Conservation (phyloP, 2,113 vertebrate genomes). For the Ophthalmolycus amberensis region DNA sequence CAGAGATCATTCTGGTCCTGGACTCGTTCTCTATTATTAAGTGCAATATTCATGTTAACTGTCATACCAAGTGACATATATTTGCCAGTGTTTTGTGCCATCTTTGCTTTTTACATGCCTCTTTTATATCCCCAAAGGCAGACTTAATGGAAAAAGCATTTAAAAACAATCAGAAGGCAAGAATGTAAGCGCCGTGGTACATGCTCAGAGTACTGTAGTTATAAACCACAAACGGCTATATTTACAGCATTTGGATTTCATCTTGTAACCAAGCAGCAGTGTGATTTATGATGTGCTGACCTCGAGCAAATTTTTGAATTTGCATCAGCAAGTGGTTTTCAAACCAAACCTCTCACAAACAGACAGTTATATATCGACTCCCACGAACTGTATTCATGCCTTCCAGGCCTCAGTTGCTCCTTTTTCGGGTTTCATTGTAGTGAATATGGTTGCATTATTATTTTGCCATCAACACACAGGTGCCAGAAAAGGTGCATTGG, state of each 20-base stretch:
- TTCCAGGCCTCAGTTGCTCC: slow-evolving; percentile 40
- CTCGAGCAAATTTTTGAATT: slow-evolving; percentile 46
- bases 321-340: slow-evolving; percentile 46
- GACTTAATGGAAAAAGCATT: slow-evolving; percentile 56
- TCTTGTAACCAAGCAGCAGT: slow-evolving; percentile 40
- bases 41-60: slow-evolving; percentile 22
- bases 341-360: slow-evolving; percentile 50
- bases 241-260: slow-evolving; percentile 51
- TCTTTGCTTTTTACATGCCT: slow-evolving; percentile 15
- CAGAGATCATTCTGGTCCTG: neutral
- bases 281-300: slow-evolving; percentile 59
- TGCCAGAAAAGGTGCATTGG: slow-evolving; percentile 17
- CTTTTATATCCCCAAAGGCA: slow-evolving; percentile 19
- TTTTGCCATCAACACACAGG: slow-evolving; percentile 32
- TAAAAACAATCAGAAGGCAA: slow-evolving; percentile 44
- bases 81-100: slow-evolving; percentile 23
- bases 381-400: slow-evolving; percentile 17
- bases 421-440: slow-evolving; percentile 25
- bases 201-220: slow-evolving; percentile 34
- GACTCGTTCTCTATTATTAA: neutral
- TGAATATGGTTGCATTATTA: slow-evolving; percentile 7
- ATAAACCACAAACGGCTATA: slow-evolving; percentile 55
- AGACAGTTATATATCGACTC: slow-evolving; percentile 29
- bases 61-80: slow-evolving; percentile 7
- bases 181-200: slow-evolving; percentile 43